Evolutionary conservation across 2,888 invertebrate species (phyloP), one percentile per base, ranked within the genome.

Genomic region (Caenorhabditis parvicauda): DNA sequence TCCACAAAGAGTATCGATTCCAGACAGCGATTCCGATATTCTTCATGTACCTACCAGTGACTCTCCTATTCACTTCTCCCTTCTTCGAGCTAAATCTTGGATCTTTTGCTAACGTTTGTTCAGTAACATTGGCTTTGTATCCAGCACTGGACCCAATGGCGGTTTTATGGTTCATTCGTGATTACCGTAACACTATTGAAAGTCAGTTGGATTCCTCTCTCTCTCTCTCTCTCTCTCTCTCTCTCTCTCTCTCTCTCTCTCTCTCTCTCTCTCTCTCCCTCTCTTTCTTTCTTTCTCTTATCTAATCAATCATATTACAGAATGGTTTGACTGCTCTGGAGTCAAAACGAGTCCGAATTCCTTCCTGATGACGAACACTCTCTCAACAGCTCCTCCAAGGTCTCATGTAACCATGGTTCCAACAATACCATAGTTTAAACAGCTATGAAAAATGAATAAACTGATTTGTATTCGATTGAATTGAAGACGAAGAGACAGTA

Each of bases 111-210:
- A 54, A 59, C 32, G 48, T 52, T 44, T 52, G 53, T 3, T 53
- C 56, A 3, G 41, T 52, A 17, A 53, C 44, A 39, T 43, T 60
- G 45, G 60, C 60, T 9, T 39, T 60, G 9, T 60, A 60, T 37
- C 60, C 60, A 3, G 55, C 60, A 21, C 35, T 60, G 12, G 60
- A 60, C 24, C 60, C 60, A 2, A 17, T 60, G 5, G 56, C 53
- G 6, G 60, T 56, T 14, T 56, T 60, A 48, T 49, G 45, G n/a
- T 53, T 60, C 19, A 60, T 60, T 12, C 24, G 42, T 2, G 60
- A 60, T 29, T 60, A 56, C 32, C 48, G 60, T 56, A 56, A 50
- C 50, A 56, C 17, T 56, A 56, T 24, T 44, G 48, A 49, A 50
- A 32, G 7, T 49, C 43, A 41, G 24, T 2, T 37, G 17, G n/a